These are phyloP conservation scores for Leptopilina syphax DNA, from an alignment of 2,888 invertebrate genomes.

Conservation along the genomic window DNA sequence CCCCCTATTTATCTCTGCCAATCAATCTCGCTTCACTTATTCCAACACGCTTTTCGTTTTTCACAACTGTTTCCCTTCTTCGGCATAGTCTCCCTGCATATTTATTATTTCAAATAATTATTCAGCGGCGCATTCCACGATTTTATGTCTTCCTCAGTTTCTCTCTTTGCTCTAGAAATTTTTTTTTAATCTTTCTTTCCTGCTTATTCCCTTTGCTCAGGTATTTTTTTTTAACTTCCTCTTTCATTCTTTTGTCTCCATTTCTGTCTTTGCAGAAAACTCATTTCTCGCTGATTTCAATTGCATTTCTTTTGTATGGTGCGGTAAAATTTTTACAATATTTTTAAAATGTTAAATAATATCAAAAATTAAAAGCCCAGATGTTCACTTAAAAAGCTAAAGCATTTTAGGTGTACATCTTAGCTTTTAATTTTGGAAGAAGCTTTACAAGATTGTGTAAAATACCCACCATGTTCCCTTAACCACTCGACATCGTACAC, in stretches of 20 bases:
- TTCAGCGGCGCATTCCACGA: slow-evolving; percentile 25
- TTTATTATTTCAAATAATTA: slow-evolving; percentile 37
- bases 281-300: neutral
- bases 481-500: too few relatives aligned
- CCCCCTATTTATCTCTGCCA: slow-evolving; percentile 42
- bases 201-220: neutral
- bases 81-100: neutral
- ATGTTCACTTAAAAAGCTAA: too few relatives aligned
- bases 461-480: too few relatives aligned
- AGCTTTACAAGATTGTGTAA: too few relatives aligned
- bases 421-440: too few relatives aligned
- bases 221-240: neutral
- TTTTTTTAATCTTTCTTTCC: neutral
- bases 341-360: too few relatives aligned
- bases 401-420: too few relatives aligned
- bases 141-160: slow-evolving; percentile 23
- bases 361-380: too few relatives aligned
- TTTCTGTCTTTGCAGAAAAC: neutral
- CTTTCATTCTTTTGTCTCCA: neutral
- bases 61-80: neutral
- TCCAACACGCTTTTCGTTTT: slow-evolving; percentile 18
- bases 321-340: too few relatives aligned
- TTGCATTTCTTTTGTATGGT: too few relatives aligned
- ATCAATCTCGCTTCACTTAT: slow-evolving; percentile 30
- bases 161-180: neutral